Percentiles rank a stretch among this genome's conserved stretches.
phyloP scores from a whole-genome alignment of 1,140 invertebrate species.

The Drosophila lini region DNA sequence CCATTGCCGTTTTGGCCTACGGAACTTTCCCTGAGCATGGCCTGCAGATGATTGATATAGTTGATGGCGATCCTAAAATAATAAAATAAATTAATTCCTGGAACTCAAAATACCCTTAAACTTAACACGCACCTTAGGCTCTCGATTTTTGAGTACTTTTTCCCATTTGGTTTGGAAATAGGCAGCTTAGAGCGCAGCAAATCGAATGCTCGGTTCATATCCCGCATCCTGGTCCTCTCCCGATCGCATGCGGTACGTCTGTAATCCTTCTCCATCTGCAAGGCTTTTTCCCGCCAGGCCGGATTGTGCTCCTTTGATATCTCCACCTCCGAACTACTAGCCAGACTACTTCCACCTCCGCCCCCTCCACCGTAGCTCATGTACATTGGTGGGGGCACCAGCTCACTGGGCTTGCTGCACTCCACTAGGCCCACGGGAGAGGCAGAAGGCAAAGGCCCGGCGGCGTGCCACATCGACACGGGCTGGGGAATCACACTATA shows the following conservation, averaged over 20 bases:
- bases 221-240: constrained; percentile 93
- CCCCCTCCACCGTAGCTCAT: constrained; percentile 54
- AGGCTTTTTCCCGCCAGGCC: constrained; percentile 86
- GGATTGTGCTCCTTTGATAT: constrained; percentile 84
- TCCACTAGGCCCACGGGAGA: constrained; percentile 26
- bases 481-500: constrained; percentile 74
- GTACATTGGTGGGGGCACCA: constrained; percentile 77
- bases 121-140: constrained; percentile 87
- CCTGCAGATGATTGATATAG: constrained; percentile 91
- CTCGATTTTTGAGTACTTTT: constrained; percentile 95
- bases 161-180: constrained; percentile 92
- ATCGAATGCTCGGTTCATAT: constrained; percentile 95
- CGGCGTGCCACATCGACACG: constrained; percentile 69
- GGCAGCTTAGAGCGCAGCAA: constrained; percentile 91
- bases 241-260: constrained; percentile 91
- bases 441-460: constrained; percentile 2
- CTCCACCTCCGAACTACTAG: constrained; percentile 74
- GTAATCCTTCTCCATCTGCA: constrained; percentile 86
- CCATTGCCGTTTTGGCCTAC: constrained; percentile 53
- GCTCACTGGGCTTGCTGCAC: constrained; percentile 49
- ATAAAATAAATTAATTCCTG: background rate
- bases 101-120: accelerated
- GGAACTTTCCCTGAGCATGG: constrained; percentile 68
- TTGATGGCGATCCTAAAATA: constrained; percentile 89
- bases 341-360: constrained; percentile 13